phyloP scores from a whole-genome alignment of 2,888 invertebrate species.

The Stramonita haemastoma region DNA sequence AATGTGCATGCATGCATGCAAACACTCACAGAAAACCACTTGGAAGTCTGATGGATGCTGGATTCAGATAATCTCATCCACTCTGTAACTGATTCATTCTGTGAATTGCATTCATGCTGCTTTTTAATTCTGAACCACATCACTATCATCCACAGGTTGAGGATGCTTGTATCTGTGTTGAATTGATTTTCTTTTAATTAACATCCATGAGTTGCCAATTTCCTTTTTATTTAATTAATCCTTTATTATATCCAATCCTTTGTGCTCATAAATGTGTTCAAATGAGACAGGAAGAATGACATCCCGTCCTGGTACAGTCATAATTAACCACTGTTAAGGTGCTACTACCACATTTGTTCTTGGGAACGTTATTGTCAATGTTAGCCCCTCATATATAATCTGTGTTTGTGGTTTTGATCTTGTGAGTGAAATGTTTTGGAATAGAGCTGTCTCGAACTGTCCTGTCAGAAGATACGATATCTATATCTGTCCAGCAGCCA shows the following conservation, averaged over 20 bases:
- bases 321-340: not conserved
- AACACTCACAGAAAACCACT: no score
- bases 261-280: not conserved
- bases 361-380: not conserved
- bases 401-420: not conserved
- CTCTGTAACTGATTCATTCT: no score
- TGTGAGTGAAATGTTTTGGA: not conserved
- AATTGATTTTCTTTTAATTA: not conserved
- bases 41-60: no score
- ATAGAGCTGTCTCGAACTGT: not conserved
- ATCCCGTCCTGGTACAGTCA: not conserved
- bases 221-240: no score
- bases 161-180: not conserved
- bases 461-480: not conserved
- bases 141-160: not conserved
- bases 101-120: no score
- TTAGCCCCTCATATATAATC: not conserved
- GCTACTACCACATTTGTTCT: slow-evolving; percentile 1
- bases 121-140: not conserved
- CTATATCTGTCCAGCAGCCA: not conserved
- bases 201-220: no score
- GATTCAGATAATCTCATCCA: no score
- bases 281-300: not conserved
- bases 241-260: no score
- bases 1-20: no score